Evolutionary conservation across 2,113 vertebrate species (phyloP).

Genomic region (Crocuta crocuta): DNA sequence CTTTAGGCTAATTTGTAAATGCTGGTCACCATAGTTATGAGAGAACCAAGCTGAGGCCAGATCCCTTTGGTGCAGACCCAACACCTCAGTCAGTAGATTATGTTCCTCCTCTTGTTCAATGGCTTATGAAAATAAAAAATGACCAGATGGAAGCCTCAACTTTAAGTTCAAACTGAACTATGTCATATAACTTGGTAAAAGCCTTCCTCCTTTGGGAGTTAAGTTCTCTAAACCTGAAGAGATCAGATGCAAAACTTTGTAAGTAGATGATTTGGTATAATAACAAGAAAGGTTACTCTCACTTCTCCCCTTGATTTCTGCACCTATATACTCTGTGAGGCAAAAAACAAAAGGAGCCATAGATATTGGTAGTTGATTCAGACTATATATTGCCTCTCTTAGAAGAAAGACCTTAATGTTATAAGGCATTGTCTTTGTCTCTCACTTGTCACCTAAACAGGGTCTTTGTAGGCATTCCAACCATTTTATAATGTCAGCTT

Average conservation of each 20-base stretch:
- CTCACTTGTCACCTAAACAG: neutral
- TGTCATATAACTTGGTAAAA: neutral
- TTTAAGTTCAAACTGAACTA: neutral
- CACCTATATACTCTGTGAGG: neutral
- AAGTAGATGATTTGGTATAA: neutral
- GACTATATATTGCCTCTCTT: neutral
- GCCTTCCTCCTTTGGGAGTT: neutral
- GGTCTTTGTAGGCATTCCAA: neutral
- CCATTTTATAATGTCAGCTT: neutral
- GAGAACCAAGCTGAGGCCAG: neutral
- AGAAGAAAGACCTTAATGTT: neutral
- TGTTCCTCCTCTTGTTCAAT: neutral
- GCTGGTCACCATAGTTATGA: neutral
- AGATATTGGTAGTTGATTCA: neutral
- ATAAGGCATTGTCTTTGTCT: neutral
- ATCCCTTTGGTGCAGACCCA: neutral
- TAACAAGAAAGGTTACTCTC: neutral
- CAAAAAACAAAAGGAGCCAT: neutral
- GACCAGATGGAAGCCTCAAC: neutral
- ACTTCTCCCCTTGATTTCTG: neutral
- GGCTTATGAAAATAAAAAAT: constrained; percentile 18
- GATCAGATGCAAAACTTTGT: constrained; percentile 24
- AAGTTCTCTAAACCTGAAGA: neutral
- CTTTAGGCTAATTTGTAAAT: neutral
- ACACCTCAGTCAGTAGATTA: neutral